Evolutionary conservation across 2,113 vertebrate genomes (phyloP).

Genomic region (Campylomormyrus numenius): DNA sequence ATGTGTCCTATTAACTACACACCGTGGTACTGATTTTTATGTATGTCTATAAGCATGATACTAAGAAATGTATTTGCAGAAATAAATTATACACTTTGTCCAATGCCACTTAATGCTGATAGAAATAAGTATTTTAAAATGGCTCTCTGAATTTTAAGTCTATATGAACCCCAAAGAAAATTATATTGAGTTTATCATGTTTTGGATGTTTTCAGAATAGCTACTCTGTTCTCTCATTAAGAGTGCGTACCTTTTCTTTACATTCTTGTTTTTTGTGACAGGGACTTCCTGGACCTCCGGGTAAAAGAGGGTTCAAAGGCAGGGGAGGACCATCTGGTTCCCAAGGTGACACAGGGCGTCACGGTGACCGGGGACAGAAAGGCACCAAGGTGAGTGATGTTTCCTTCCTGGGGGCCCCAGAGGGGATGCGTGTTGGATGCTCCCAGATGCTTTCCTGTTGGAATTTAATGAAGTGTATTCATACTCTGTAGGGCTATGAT

Average conservation of each 20-base stretch:
- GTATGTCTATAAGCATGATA: neutral
- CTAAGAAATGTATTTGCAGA: neutral
- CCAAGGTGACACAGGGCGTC: slow-evolving; percentile 45
- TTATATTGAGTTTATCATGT: neutral
- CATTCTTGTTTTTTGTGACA: slow-evolving; percentile 25
- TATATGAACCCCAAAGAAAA: neutral
- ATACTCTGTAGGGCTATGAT: slow-evolving; percentile 53
- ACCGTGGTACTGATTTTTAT: neutral
- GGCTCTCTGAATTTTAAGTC: neutral
- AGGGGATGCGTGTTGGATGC: neutral
- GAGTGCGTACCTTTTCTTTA: neutral
- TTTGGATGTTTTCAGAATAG: neutral
- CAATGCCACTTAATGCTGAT: neutral
- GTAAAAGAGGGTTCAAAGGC: slow-evolving; percentile 52
- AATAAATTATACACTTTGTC: neutral
- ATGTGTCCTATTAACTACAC: neutral
- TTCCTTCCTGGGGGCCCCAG: neutral
- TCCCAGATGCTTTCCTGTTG: neutral
- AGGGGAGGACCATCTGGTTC: slow-evolving; percentile 47
- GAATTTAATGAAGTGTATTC: neutral
- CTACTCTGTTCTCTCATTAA: neutral
- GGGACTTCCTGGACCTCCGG: slow-evolving; percentile 53
- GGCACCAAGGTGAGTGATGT: slow-evolving; percentile 50
- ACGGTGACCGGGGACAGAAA: slow-evolving; percentile 45
- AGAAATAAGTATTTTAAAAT: neutral